Evolutionary conservation across 2,797 vertebrate genomes (phyloP).

Genomic region (Eulemur coronatus): DNA sequence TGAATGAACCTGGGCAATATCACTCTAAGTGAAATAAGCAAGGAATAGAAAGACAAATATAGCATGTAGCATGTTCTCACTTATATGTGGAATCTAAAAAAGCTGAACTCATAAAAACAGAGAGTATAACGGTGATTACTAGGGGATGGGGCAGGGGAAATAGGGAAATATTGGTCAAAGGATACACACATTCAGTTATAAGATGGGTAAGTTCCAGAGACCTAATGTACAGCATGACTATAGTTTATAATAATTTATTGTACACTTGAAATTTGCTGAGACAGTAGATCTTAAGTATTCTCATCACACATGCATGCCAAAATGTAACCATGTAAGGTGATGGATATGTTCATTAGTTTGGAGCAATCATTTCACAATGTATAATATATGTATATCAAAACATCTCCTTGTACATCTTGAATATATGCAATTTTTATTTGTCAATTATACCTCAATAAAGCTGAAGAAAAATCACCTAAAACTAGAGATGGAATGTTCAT

Average conservation of each 20-base stretch:
- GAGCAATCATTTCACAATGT: neutral
- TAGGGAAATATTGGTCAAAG: neutral
- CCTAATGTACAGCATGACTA: neutral
- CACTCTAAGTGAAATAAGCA: neutral
- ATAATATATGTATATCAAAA: neutral
- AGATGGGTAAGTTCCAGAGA: neutral
- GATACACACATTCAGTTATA: neutral
- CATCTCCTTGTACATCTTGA: neutral
- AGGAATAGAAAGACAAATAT: neutral
- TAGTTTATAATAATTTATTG: neutral
- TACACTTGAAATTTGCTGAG: neutral
- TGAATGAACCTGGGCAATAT: neutral
- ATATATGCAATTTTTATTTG: neutral
- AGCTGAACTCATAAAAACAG: neutral
- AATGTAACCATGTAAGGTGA: neutral
- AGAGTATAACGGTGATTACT: neutral
- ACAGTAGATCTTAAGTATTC: neutral
- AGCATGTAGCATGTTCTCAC: neutral
- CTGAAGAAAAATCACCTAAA: neutral
- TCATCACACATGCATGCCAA: neutral
- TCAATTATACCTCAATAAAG: neutral
- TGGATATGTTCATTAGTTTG: neutral
- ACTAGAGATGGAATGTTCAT: neutral
- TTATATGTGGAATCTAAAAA: neutral
- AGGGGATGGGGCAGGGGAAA: neutral